Base-by-base conservation (phyloP, 2,888 invertebrate species). In the Polydrusus pterygomalis region DNA sequence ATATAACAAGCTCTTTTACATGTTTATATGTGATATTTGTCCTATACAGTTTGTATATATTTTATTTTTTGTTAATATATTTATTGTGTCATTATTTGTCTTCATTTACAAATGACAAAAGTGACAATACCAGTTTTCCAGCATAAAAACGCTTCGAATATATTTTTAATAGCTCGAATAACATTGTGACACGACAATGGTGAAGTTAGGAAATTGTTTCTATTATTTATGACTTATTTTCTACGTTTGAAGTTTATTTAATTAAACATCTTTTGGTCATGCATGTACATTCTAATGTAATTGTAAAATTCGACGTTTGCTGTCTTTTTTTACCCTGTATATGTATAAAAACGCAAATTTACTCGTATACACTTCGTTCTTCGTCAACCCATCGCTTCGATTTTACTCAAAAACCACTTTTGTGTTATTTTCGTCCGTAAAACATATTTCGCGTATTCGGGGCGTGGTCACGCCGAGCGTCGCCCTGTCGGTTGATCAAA, bases 321-420 rank as follows among this genome's bases (percentile, higher is more conserved):
- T 56, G 56, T 56, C 8, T 7, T 2, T 34, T 9, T 0, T 38
- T 17, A 11, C 20, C 58, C 34, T 25, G 34, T 58, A 15, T 15
- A 58, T 51, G 51, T 51, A 51, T 51, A 51, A 51, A 11, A 17
- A 25, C 7, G 2, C 5, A 60, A 60, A 17, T 60, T 25, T 60
- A 20, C 45, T n/a, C 45, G 45, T 45, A 63, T 43, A 18, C 20
- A 13, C 18, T 51, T 25, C 51, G 30, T 54, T 30, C 1, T 20
- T 54, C 25, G 11, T 3, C 18, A 10, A 51, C 0, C 30, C 25
- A n/a, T 60, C 60, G 30, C 30, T 25, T 60, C 45, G 18, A 56
- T 56, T 63, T 54, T 64, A 65, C 58, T 72, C 74, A 43, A 74
- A 74, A 69, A 63, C 68, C 74, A 68, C 68, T 68, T 74, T 67